These are phyloP conservation scores for Aegotheles bennettii DNA, from an alignment of 2,113 vertebrate genomes.

Conservation along the genomic window DNA sequence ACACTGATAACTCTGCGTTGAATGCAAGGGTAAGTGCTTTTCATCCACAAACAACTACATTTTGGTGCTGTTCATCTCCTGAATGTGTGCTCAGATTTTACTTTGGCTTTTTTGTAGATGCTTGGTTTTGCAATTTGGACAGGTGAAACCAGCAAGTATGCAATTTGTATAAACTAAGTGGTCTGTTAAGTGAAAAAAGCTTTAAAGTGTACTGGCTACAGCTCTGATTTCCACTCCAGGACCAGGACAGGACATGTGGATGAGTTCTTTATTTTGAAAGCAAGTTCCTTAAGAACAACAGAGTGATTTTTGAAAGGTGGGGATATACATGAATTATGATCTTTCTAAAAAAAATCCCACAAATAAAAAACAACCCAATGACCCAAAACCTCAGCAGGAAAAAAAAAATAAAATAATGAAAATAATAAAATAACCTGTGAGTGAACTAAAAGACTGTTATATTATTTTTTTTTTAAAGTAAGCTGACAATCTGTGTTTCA, in stretches of 20 bases:
- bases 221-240: conserved; percentile 1
- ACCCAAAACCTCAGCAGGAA: not conserved
- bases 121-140: conserved; percentile 64
- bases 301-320: conserved; percentile 30
- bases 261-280: conserved; percentile 42
- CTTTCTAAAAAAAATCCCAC: conserved; percentile 1
- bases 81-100: not conserved
- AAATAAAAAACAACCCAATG: conserved; percentile 1
- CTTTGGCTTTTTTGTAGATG: conserved; percentile 44
- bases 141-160: conserved; percentile 53
- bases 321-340: not conserved
- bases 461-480: not conserved
- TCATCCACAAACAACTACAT: conserved; percentile 15
- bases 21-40: conserved; percentile 45
- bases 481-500: not conserved
- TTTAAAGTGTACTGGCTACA: conserved; percentile 12
- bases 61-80: conserved; percentile 46
- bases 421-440: not conserved
- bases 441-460: conserved; percentile 1
- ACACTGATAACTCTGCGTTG: conserved; percentile 34
- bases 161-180: conserved; percentile 31
- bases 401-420: not conserved
- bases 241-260: not conserved
- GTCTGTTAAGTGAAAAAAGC: conserved; percentile 25
- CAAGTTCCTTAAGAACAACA: conserved; percentile 6